A percentile compares a stretch with the other conserved stretches of the same genome.
phyloP scores from a whole-genome alignment of 2,113 vertebrate genomes.

The Illadopsis cleaveri region DNA sequence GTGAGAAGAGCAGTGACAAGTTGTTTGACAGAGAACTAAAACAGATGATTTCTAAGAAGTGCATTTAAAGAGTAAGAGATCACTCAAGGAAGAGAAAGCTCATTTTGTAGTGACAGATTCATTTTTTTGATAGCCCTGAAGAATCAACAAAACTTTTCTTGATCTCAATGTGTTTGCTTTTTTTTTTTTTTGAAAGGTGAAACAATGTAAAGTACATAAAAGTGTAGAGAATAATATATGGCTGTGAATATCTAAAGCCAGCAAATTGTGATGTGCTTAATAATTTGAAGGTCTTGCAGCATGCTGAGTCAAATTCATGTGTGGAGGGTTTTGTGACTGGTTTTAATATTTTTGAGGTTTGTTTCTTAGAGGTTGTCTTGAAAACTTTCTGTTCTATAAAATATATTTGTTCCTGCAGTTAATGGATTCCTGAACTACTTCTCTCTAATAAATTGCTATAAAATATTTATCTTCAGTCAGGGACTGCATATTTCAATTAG shows the following conservation, averaged over 20 bases:
- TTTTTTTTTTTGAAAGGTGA: background rate
- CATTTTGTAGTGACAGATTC: background rate
- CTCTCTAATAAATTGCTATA: background rate
- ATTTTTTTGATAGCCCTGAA: background rate
- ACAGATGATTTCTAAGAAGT: background rate
- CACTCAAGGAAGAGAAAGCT: background rate
- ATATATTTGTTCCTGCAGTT: background rate
- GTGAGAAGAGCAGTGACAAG: background rate
- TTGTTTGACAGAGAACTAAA: background rate
- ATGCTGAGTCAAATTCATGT: background rate
- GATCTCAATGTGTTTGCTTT: background rate
- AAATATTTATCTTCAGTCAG: background rate
- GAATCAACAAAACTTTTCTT: background rate
- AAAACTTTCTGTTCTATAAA: background rate
- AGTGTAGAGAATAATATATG: background rate
- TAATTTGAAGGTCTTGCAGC: background rate
- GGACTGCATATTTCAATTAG: slow-evolving; percentile 1
- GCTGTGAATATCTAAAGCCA: background rate
- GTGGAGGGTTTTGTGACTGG: background rate
- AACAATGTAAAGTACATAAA: background rate
- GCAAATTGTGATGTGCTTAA: background rate
- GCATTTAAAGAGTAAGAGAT: background rate
- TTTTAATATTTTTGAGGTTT: background rate
- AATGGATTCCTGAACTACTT: slow-evolving; percentile 21
- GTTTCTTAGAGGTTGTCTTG: background rate